Evolutionary conservation across 2,797 vertebrate genomes (phyloP).

Genomic region (Onychomys leucogaster): DNA sequence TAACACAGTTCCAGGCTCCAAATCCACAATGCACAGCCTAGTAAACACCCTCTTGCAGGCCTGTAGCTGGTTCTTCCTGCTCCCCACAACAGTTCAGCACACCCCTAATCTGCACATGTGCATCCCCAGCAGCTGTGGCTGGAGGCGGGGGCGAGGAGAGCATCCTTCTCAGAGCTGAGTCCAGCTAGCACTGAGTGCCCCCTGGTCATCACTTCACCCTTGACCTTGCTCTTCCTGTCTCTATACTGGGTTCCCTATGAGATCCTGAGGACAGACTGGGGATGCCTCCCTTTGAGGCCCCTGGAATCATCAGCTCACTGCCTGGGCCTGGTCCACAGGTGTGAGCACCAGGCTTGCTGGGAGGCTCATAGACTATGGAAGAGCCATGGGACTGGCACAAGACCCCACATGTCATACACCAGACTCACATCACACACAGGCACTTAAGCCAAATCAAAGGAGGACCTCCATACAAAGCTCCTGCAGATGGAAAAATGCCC

Average conservation of each 20-base stretch:
- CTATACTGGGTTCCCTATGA: not conserved
- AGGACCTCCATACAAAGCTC: not conserved
- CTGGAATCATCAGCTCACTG: not conserved
- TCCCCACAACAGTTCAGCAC: not conserved
- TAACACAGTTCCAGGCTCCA: not conserved
- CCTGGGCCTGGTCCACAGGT: not conserved
- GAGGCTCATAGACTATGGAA: not conserved
- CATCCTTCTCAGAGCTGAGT: not conserved
- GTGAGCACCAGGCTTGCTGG: not conserved
- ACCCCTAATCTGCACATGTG: no score
- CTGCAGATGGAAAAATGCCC: not conserved
- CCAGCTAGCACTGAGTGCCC: not conserved
- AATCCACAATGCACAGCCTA: not conserved
- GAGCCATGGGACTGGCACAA: not conserved
- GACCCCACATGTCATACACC: not conserved
- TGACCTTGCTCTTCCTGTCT: not conserved
- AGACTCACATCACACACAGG: not conserved
- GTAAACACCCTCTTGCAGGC: not conserved
- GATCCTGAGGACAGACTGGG: not conserved
- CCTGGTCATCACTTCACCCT: not conserved
- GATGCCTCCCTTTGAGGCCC: not conserved
- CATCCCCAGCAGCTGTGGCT: not conserved
- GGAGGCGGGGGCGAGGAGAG: not conserved
- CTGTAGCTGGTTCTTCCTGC: not conserved
- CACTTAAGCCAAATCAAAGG: not conserved